Percentiles rank a stretch among this genome's conserved stretches.
phyloP scores from a whole-genome alignment of 2,888 invertebrate genomes.

The Craniophora ligustri region DNA sequence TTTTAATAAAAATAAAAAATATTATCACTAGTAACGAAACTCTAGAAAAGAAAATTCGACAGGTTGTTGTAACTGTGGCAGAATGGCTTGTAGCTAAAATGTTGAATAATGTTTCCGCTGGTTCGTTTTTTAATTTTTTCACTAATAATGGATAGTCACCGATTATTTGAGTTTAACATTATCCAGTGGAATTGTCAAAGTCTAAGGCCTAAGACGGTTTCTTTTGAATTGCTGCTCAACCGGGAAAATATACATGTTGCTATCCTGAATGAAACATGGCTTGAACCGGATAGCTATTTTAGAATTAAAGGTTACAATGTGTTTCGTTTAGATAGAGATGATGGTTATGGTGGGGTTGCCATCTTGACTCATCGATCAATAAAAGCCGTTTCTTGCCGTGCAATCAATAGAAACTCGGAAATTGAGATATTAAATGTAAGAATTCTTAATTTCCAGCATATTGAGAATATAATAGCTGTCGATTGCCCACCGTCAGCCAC shows the following conservation, averaged over 20 bases:
- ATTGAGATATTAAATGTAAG: constrained; percentile 2
- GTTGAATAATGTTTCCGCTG: background rate
- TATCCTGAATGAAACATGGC: constrained; percentile 2
- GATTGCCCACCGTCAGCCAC: background rate
- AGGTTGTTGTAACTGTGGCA: background rate
- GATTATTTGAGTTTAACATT: background rate
- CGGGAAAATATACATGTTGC: background rate
- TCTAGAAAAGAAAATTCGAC: constrained; percentile 3
- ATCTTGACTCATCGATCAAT: constrained; percentile 11
- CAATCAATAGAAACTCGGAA: background rate
- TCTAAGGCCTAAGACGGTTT: background rate
- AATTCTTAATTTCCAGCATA: constrained; percentile 5
- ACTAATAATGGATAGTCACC: background rate
- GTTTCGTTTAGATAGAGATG: constrained; percentile 1
- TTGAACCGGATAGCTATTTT: constrained; percentile 1
- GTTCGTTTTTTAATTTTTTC: background rate
- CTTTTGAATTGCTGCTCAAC: background rate
- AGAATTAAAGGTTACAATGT: background rate
- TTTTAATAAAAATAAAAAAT: background rate
- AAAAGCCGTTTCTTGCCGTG: background rate
- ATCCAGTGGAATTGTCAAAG: background rate
- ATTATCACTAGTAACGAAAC: constrained; percentile 2
- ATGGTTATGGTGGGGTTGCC: constrained; percentile 11
- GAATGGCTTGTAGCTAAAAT: constrained; percentile 1
- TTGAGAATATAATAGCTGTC: constrained; percentile 5